A percentile compares a stretch with the other conserved stretches of the same genome.
phyloP scores from a whole-genome alignment of 2,888 invertebrate genomes.

The Prionchulus punctatus region DNA sequence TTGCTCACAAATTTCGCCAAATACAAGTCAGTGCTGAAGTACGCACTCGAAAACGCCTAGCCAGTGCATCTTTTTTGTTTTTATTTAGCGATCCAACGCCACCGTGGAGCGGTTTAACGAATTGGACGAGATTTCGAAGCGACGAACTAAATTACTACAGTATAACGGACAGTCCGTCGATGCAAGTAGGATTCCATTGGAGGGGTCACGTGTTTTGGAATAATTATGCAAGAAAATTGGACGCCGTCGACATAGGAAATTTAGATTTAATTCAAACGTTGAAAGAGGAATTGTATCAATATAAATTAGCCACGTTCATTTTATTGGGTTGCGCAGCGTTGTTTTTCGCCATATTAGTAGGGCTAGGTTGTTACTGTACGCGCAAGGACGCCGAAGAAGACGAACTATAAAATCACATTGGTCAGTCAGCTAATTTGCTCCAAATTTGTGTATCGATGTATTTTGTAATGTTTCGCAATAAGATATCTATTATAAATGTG shows the following conservation, averaged over 20 bases:
- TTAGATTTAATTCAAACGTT: slow-evolving; percentile 3
- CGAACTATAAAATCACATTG: slow-evolving; percentile 16
- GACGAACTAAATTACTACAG: slow-evolving; percentile 25
- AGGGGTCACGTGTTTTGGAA: slow-evolving; percentile 32
- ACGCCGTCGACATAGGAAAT: slow-evolving; percentile 30
- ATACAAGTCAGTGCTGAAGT: slow-evolving; percentile 19
- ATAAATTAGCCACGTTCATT: slow-evolving; percentile 32
- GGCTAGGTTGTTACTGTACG: slow-evolving; percentile 31
- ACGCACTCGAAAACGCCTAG: background rate
- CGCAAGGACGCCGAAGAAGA: slow-evolving; percentile 29
- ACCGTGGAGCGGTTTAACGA: slow-evolving; percentile 21
- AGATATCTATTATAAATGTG: no score
- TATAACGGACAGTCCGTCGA: slow-evolving; percentile 26
- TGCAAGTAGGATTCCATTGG: slow-evolving; percentile 26
- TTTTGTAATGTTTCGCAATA: no score
- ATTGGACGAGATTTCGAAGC: slow-evolving; percentile 25
- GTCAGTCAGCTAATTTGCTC: no score
- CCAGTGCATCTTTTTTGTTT: background rate
- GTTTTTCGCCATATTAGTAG: slow-evolving; percentile 32
- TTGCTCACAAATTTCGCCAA: slow-evolving; percentile 27
- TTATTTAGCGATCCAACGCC: slow-evolving; percentile 27
- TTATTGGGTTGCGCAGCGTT: slow-evolving; percentile 30
- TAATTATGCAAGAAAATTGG: slow-evolving; percentile 25
- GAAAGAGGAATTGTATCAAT: slow-evolving; percentile 21
- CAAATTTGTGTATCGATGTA: no score